phyloP scores from a whole-genome alignment of 1,140 invertebrate species.

The Drosophila micromelanica region DNA sequence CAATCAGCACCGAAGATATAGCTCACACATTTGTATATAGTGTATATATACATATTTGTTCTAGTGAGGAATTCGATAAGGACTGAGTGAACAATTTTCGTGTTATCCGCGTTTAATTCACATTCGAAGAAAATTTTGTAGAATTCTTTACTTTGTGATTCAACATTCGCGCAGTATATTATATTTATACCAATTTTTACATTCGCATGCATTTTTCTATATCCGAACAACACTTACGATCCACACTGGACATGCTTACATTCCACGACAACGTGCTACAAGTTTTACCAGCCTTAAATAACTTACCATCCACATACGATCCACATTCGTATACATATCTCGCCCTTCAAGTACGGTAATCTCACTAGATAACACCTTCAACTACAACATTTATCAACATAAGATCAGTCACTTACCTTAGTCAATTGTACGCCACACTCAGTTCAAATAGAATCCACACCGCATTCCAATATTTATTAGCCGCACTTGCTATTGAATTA shows the following conservation, averaged over 20 bases:
- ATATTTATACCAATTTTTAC: no score
- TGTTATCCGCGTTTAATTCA: background rate
- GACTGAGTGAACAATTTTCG: slow-evolving; percentile 3
- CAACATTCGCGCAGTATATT: no score
- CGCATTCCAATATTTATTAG: background rate
- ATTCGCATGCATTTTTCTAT: no score
- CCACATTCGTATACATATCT: no score
- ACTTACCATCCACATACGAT: slow-evolving; percentile 3
- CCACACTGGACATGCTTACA: background rate
- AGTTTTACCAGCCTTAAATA: no score
- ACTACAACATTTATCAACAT: background rate
- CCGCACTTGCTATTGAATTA: no score
- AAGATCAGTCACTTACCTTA: slow-evolving; percentile 10
- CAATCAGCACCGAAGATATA: slow-evolving; percentile 22
- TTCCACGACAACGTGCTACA: background rate
- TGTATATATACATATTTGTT: background rate
- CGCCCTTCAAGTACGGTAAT: slow-evolving; percentile 12
- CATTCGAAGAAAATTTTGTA: no score
- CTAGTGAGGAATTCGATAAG: background rate
- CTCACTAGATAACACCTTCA: background rate
- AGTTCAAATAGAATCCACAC: background rate
- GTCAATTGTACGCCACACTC: background rate
- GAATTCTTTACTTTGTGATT: no score
- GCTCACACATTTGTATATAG: background rate
- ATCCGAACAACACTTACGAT: no score